These are phyloP conservation scores for Steatocranus sp. DNA, from an alignment of 2,797 vertebrate genomes.

Conservation along the genomic window DNA sequence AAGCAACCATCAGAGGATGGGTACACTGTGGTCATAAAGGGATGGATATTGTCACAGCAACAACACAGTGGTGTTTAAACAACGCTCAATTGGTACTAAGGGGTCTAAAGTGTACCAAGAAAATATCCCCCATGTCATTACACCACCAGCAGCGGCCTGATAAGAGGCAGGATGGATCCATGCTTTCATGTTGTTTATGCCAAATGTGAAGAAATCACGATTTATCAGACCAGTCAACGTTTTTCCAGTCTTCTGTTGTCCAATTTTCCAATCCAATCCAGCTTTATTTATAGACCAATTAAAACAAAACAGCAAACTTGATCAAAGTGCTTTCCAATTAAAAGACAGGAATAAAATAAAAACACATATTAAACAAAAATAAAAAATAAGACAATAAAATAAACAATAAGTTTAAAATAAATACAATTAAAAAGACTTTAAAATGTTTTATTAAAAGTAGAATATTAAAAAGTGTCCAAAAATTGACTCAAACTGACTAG, in stretches of 20 bases:
- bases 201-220: background rate
- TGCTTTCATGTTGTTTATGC: background rate
- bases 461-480: background rate
- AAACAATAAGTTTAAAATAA: background rate
- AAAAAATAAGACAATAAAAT: background rate
- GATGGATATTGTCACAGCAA: background rate
- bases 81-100: background rate
- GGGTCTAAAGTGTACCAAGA: background rate
- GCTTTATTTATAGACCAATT: background rate
- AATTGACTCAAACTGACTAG: background rate
- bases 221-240: background rate
- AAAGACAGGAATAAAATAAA: background rate
- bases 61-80: background rate
- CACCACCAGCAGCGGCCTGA: background rate
- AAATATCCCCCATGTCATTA: background rate
- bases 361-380: background rate
- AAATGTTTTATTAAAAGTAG: background rate
- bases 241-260: background rate
- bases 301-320: background rate
- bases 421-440: background rate
- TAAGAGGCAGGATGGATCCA: background rate
- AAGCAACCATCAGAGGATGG: background rate
- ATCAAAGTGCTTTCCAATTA: background rate
- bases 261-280: background rate
- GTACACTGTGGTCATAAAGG: background rate